phyloP scores from a whole-genome alignment of 1,140 invertebrate genomes.

The Caerostris extrusa region DNA sequence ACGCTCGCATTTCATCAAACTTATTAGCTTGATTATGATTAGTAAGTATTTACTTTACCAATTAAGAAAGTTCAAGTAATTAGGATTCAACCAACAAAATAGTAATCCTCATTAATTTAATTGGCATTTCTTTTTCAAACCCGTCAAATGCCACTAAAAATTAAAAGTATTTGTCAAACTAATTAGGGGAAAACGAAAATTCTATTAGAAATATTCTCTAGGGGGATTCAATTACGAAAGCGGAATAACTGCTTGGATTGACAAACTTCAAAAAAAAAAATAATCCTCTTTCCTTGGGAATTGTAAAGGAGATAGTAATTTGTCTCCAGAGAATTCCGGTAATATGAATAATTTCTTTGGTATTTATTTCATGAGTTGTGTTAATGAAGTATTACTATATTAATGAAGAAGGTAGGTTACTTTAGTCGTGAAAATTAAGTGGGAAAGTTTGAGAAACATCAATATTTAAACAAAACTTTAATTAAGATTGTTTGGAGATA shows the following conservation, averaged over 20 bases:
- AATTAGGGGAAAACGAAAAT: neutral
- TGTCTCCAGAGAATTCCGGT: neutral
- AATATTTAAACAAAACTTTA: neutral
- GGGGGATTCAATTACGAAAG: neutral
- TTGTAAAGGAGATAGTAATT: slow-evolving; percentile 1
- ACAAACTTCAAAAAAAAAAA: neutral
- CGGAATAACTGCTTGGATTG: neutral
- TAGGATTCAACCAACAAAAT: neutral
- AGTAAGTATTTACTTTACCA: neutral
- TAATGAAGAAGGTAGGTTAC: neutral
- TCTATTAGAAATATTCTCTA: neutral
- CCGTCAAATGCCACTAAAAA: neutral
- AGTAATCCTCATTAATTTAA: neutral
- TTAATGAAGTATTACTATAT: neutral
- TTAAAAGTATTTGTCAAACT: slow-evolving; percentile 20
- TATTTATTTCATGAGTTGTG: neutral
- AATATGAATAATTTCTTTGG: neutral
- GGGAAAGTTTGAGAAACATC: neutral
- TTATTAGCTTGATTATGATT: neutral
- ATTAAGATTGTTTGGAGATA: neutral
- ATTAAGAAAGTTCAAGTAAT: neutral
- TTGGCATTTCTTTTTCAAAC: neutral
- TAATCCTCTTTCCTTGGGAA: neutral
- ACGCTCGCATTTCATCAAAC: neutral
- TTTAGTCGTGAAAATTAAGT: neutral